Evolutionary conservation across 2,888 invertebrate species (phyloP).

Genomic region (Frankliniella intonsa): DNA sequence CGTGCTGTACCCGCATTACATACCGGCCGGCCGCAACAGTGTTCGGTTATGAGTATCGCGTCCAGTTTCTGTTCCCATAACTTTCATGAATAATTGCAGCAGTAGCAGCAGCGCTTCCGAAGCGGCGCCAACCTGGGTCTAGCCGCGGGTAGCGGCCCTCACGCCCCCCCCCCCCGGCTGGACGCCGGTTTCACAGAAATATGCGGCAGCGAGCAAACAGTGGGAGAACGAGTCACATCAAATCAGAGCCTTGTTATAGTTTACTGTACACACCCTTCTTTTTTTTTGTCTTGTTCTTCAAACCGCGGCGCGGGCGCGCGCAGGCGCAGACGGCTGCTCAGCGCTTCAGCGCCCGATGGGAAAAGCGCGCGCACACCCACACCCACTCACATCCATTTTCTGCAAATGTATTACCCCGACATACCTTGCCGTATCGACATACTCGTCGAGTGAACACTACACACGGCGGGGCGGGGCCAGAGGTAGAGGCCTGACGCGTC

Average conservation of each 20-base stretch:
- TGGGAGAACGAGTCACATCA: conserved; percentile 28
- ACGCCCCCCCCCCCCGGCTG: neutral
- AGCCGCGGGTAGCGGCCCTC: neutral
- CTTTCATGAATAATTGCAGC: conserved; percentile 43
- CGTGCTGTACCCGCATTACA: conserved; percentile 27
- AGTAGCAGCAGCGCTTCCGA: conserved; percentile 35
- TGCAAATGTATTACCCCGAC: neutral
- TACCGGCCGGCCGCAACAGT: conserved; percentile 29
- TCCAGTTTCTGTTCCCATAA: conserved; percentile 22
- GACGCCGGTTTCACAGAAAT: neutral
- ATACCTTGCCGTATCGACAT: neutral
- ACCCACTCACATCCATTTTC: neutral
- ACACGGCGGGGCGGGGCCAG: no score
- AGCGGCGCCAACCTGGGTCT: neutral
- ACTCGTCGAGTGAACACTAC: no score
- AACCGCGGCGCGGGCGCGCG: neutral
- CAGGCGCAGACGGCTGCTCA: neutral
- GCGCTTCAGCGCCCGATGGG: neutral
- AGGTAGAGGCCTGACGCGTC: no score
- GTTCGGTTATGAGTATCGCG: conserved; percentile 17
- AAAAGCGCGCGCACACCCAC: neutral
- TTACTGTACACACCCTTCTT: neutral
- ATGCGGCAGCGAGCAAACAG: conserved; percentile 30
- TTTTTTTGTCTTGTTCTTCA: neutral
- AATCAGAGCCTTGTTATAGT: neutral